Evolutionary conservation across 2,888 invertebrate species (phyloP).

Genomic region (Cerastoderma edule): DNA sequence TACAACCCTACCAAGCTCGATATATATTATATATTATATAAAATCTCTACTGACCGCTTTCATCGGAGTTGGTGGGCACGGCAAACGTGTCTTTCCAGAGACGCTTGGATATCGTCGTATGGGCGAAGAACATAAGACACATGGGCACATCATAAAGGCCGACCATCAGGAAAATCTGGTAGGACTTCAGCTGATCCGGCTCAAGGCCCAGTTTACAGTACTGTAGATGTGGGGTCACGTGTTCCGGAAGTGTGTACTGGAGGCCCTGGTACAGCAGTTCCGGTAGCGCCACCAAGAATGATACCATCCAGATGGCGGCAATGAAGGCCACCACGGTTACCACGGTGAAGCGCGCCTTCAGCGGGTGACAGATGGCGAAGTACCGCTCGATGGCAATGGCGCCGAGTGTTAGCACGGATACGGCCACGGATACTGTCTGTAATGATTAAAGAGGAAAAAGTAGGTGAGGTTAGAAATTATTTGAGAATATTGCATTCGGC

Average conservation of each 20-base stretch:
- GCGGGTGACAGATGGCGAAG: slow-evolving; percentile 96
- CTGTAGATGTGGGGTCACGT: slow-evolving; percentile 71
- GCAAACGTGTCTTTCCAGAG: slow-evolving; percentile 74
- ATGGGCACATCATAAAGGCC: slow-evolving; percentile 90
- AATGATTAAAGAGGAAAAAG: too few species aligned
- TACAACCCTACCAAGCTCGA: too few species aligned
- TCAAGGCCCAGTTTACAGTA: slow-evolving; percentile 66
- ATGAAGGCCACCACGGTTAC: slow-evolving; percentile 92
- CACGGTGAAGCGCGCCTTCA: slow-evolving; percentile 93
- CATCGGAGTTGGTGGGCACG: slow-evolving; percentile 8
- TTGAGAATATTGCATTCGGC: too few species aligned
- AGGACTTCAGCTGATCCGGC: slow-evolving; percentile 60
- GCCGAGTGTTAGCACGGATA: slow-evolving; percentile 94
- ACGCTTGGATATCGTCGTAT: slow-evolving; percentile 76
- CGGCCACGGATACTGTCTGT: slow-evolving; percentile 96
- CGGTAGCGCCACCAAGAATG: slow-evolving; percentile 85
- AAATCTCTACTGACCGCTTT: not conserved
- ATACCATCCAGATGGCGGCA: slow-evolving; percentile 91
- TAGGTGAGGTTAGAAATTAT: too few species aligned
- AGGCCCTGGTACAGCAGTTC: slow-evolving; percentile 71
- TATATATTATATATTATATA: too few species aligned
- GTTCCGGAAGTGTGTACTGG: slow-evolving; percentile 59
- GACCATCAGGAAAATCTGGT: slow-evolving; percentile 72
- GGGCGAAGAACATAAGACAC: slow-evolving; percentile 79
- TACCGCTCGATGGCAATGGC: slow-evolving; percentile 97